phyloP scores from a whole-genome alignment of 2,888 invertebrate genomes.

The Drosophila testacea region DNA sequence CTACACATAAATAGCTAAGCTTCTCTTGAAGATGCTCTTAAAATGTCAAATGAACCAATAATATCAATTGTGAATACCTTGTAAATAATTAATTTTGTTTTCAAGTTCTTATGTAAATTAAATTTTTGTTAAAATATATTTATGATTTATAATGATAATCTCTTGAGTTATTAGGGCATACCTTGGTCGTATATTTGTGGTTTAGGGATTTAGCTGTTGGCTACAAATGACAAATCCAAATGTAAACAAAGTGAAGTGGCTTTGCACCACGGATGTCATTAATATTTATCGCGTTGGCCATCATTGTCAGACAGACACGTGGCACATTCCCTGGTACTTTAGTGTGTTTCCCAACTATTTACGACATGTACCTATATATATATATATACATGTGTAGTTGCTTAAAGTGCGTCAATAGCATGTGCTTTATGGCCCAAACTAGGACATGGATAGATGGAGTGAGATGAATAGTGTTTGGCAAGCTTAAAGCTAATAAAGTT shows the following conservation, averaged over 20 bases:
- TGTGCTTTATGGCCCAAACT: slow-evolving; percentile 35
- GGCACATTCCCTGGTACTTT: slow-evolving; percentile 24
- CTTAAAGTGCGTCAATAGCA: slow-evolving; percentile 34
- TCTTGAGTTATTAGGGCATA: slow-evolving; percentile 10
- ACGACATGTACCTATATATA: slow-evolving; percentile 18
- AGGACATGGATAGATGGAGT: background rate
- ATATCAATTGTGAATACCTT: too few relatives aligned
- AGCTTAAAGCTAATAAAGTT: slow-evolving; percentile 53
- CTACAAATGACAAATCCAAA: slow-evolving; percentile 49
- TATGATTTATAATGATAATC: background rate
- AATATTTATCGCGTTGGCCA: slow-evolving; percentile 67
- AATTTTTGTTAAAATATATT: background rate
- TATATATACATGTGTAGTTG: slow-evolving; percentile 4
- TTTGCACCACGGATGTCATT: slow-evolving; percentile 53
- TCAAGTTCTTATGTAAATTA: too few relatives aligned
- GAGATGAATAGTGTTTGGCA: slow-evolving; percentile 12
- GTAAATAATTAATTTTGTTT: too few relatives aligned
- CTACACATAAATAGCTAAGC: too few relatives aligned
- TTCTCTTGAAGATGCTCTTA: too few relatives aligned
- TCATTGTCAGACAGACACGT: slow-evolving; percentile 55
- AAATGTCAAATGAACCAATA: too few relatives aligned
- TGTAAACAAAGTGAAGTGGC: slow-evolving; percentile 47
- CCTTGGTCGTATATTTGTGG: slow-evolving; percentile 3
- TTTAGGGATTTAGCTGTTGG: background rate
- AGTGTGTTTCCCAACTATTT: slow-evolving; percentile 16